Conservation (phyloP, 1,140 invertebrate species). For the Drosophila arawakana region DNA sequence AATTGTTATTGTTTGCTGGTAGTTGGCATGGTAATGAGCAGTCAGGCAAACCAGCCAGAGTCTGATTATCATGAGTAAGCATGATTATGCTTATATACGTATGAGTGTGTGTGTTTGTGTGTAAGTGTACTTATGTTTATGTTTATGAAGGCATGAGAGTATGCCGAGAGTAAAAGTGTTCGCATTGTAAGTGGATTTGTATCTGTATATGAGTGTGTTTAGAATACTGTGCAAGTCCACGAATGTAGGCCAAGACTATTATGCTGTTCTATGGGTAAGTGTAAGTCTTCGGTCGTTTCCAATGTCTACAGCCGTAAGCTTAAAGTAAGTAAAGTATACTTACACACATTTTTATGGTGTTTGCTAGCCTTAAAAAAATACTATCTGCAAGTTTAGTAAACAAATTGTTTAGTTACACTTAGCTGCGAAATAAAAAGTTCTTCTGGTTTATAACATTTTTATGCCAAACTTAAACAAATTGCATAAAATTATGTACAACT, state of each 20-base stretch:
- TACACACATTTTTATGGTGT: background rate
- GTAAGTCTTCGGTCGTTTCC: constrained; percentile 45
- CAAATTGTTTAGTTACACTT: too few species aligned
- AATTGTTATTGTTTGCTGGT: constrained; percentile 76
- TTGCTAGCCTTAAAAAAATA: constrained; percentile 13
- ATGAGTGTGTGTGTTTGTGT: background rate
- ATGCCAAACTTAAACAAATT: too few species aligned
- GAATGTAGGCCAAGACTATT: constrained; percentile 76
- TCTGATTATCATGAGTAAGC: constrained; percentile 80
- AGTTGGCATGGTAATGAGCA: constrained; percentile 74
- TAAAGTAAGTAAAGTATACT: background rate
- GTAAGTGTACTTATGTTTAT: constrained; percentile 24
- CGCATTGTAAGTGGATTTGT: constrained; percentile 53
- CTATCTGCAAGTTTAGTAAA: background rate
- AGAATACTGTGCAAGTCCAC: constrained; percentile 49
- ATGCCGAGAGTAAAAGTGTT: constrained; percentile 75
- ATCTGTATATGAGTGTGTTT: constrained; percentile 37
- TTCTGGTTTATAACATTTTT: too few species aligned
- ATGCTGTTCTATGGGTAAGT: constrained; percentile 54
- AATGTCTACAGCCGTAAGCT: constrained; percentile 25
- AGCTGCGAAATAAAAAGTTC: too few species aligned
- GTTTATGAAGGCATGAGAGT: constrained; percentile 37
- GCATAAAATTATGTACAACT: too few species aligned
- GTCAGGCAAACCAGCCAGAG: constrained; percentile 49
- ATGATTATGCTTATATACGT: constrained; percentile 72